Base-by-base conservation (phyloP, 2,113 vertebrate species). In the Salvelinus sp. region DNA sequence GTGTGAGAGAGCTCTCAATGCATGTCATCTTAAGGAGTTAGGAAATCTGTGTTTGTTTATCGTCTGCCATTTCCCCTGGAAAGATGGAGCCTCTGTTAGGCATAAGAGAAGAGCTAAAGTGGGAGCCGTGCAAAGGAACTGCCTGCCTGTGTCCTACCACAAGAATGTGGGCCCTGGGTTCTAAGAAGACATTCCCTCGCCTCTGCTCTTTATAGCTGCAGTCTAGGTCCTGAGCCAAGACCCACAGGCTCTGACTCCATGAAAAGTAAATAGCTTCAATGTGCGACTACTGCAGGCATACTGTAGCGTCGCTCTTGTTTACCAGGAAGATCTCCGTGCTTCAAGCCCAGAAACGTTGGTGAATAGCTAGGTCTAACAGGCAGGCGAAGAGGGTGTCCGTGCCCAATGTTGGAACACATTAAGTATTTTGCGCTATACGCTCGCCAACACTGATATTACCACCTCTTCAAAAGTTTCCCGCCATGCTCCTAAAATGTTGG, bases 131-230 rank as follows among this genome's bases (percentile, higher is more conserved):
- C 85, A 80, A 83, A 91, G 87, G 88, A 91, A 91, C 83, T 90
- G 91, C 90, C 83, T 90, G 91, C 89, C 89, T 92, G 90, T 86
- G 87, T 90, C 79, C 79, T 76, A 84, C 93, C 92, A 82, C 91
- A 93, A 92, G 87, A 92, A 93, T 93, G 90, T 79, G 83, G 85
- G 87, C 86, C 88, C 80, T 60, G 85, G 83, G 80, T 90, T 91
- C 86, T 82, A 85, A 91, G 90, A 89, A 92, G 87, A 91, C 85
- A 88, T 89, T 92, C 88, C 87, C 87, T 85, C 81, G 85, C 87
- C 78, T 81, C 77, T 83, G 85, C 84, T 87, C 89, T 90, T 91
- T 92, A 92, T 87, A 92, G 90, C 90, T 86, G 83, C 85, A 87
- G 88, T 90, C 87, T 86, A 79, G 82, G 82, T 86, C 80, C 76